Conservation (phyloP, 2,797 vertebrate species). For the Cyprinella venusta region DNA sequence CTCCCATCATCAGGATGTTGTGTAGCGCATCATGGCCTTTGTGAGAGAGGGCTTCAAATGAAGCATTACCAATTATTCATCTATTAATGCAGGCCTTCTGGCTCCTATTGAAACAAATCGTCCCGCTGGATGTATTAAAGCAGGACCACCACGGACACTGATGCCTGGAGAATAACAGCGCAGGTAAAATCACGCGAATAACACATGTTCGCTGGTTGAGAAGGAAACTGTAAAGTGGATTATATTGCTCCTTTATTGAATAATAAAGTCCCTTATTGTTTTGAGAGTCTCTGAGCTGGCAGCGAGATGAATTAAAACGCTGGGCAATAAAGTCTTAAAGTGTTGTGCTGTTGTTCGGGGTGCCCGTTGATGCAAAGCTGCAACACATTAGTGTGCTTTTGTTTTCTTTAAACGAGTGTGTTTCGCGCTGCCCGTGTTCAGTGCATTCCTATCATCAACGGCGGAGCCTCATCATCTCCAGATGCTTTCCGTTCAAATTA, state of each 20-base stretch:
- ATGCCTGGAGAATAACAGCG: constrained; percentile 32
- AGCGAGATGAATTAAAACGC: constrained; percentile 53
- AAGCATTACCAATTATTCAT: constrained; percentile 54
- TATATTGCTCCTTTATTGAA: constrained; percentile 66
- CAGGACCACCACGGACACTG: constrained; percentile 26
- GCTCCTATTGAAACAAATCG: constrained; percentile 25
- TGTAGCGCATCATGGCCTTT: constrained; percentile 34
- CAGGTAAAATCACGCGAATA: constrained; percentile 6
- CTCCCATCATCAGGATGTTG: constrained; percentile 29
- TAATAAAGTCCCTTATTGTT: constrained; percentile 58
- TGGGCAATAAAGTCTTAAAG: constrained; percentile 55
- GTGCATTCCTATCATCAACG: constrained; percentile 70
- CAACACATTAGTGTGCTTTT: constrained; percentile 60
- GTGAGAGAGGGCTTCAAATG: constrained; percentile 52
- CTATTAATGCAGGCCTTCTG: constrained; percentile 48
- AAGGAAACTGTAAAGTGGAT: constrained; percentile 69
- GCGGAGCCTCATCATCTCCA: constrained; percentile 73
- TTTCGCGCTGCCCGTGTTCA: constrained; percentile 49
- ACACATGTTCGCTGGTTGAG: constrained; percentile 60
- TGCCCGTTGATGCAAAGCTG: constrained; percentile 61
- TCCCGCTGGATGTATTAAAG: constrained; percentile 40
- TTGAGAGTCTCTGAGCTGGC: constrained; percentile 56
- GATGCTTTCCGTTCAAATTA: constrained; percentile 77
- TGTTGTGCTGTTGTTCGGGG: constrained; percentile 57
- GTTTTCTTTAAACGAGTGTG: constrained; percentile 60